Base-by-base conservation (phyloP, 2,113 vertebrate species). In the Poecilia latipinna region DNA sequence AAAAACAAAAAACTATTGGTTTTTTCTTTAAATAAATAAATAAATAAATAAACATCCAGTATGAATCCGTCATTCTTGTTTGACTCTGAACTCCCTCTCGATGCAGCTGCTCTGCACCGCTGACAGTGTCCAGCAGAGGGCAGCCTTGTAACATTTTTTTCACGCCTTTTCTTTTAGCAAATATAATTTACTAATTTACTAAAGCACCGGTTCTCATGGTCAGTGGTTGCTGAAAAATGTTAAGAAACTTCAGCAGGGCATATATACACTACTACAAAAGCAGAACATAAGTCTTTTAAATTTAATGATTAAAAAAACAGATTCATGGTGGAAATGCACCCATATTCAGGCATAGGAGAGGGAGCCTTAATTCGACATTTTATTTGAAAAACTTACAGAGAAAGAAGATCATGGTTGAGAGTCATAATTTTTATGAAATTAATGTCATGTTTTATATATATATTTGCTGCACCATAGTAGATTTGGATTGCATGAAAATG, bases 71-170 rank as follows among this genome's bases (percentile, higher is more conserved):
- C 51, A 11, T 24, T n/a, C 13, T 19, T 44, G 13, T 15, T 15
- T 4, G 39, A 12, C 32, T 37, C 28, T 29, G 28, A 70, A 68
- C 26, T 63, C n/a, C 67, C 19, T n/a, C 19, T n/a, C 22, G 0
- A 6, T 17, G 29, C 4, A 6, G 39, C 13, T 1, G 5, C n/a
- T 35, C 37, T 72, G 86, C 72, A 87, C 65, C 85, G 12, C 35
- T 11, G 0, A 24, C 12, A 66, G 15, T 0, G 4, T 78, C 90
- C 91, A 90, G 77, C 69, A 91, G 91, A 70, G 74, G 86, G 86
- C 85, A 79, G 44, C 2, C 81, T 48, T 42, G 76, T 33, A 1
- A 60, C 67, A 83, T 75, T 60, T 0, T 0, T 35, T 48, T 1
- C 39, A 6, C 51, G 22, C 51, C 24, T n/a, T 19, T 48, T 48